Evolutionary conservation across 2,888 invertebrate genomes (phyloP).

Genomic region (Macrosiphum euphorbiae): DNA sequence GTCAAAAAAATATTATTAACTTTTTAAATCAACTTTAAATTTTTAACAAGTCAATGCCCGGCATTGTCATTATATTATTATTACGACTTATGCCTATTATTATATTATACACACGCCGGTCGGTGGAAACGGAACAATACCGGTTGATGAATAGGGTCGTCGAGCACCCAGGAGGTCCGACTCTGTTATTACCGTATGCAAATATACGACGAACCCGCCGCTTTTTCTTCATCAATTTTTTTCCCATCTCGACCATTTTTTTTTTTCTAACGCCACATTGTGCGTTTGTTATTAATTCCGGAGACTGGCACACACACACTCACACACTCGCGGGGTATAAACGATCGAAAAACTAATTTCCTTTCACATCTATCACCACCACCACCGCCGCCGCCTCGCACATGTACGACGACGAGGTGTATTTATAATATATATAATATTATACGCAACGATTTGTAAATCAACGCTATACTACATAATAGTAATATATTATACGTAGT

Average conservation of each 20-base stretch:
- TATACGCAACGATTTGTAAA: conserved; percentile 13
- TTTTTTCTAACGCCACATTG: conserved; percentile 29
- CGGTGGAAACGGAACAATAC: conserved; percentile 51
- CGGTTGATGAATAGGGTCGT: conserved; percentile 63
- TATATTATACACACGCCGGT: too few species aligned
- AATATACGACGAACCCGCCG: conserved; percentile 48
- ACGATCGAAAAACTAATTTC: conserved; percentile 59
- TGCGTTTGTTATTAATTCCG: conserved; percentile 47
- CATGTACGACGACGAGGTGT: not conserved
- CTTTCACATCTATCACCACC: conserved; percentile 54
- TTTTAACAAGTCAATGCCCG: too few species aligned
- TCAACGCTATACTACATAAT: not conserved
- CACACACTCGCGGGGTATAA: not conserved
- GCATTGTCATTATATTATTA: too few species aligned
- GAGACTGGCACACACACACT: not conserved
- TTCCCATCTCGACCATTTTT: conserved; percentile 24
- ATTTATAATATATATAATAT: not conserved
- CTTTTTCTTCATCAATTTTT: conserved; percentile 36
- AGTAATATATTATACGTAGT: not conserved
- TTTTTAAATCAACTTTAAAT: too few species aligned
- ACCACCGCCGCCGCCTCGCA: not conserved
- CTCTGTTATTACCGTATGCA: conserved; percentile 62
- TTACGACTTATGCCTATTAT: too few species aligned
- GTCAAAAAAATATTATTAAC: too few species aligned
- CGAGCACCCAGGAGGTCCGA: conserved; percentile 59